Evolutionary conservation across 2,113 vertebrate genomes (phyloP).

Genomic region (Puffinus mauretanicus): DNA sequence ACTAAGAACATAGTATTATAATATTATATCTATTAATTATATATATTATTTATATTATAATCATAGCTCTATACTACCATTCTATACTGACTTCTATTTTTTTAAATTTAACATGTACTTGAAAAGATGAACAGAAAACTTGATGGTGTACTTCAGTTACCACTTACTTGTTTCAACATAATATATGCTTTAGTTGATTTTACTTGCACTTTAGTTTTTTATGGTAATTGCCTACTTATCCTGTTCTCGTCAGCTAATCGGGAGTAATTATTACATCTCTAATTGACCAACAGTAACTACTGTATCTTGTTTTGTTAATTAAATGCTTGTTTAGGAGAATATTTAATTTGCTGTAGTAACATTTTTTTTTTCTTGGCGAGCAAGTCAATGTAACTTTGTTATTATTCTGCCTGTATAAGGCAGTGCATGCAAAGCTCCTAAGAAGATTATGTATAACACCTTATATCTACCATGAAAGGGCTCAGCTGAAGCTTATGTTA

Average conservation of each 20-base stretch:
- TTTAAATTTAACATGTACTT: not conserved
- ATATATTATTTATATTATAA: not conserved
- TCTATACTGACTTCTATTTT: not conserved
- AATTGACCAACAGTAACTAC: slow-evolving; percentile 44
- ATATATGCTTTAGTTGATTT: not conserved
- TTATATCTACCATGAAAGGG: slow-evolving; percentile 37
- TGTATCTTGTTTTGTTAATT: slow-evolving; percentile 39
- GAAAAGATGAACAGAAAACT: not conserved
- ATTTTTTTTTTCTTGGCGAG: not conserved
- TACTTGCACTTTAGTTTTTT: slow-evolving; percentile 12
- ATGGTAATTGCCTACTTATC: slow-evolving; percentile 35
- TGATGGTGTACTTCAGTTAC: not conserved
- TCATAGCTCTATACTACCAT: not conserved
- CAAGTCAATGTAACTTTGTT: not conserved
- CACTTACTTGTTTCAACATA: not conserved
- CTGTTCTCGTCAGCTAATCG: not conserved
- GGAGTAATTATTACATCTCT: slow-evolving; percentile 44
- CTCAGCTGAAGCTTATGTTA: slow-evolving; percentile 48
- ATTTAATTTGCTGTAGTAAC: slow-evolving; percentile 28
- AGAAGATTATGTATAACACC: slow-evolving; percentile 58
- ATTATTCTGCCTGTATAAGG: slow-evolving; percentile 14
- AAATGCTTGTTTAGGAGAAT: slow-evolving; percentile 31
- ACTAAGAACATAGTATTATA: not conserved
- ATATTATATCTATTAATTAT: not conserved
- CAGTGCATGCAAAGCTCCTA: slow-evolving; percentile 9